phyloP scores from a whole-genome alignment of 1,140 invertebrate genomes.

The Pectinophora gossypiella region DNA sequence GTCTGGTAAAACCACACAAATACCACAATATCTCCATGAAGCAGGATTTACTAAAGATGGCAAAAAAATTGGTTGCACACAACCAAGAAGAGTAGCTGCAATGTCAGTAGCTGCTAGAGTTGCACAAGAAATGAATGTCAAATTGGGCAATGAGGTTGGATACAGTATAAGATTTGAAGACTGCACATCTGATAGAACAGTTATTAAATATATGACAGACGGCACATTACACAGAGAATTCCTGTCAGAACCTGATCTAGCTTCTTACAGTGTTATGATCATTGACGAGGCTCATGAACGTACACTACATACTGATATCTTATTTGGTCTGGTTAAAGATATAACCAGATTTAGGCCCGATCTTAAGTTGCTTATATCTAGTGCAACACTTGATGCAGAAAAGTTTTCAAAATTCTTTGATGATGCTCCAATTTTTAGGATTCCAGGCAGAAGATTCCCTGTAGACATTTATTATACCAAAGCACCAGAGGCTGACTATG shows the following conservation, averaged over 20 bases:
- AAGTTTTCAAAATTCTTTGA: constrained; percentile 99
- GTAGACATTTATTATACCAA: constrained; percentile 99
- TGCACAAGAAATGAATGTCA: constrained; percentile 99
- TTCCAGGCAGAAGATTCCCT: constrained; percentile 91
- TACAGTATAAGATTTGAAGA: constrained; percentile 99
- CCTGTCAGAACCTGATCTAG: constrained; percentile 96
- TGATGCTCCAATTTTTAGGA: constrained; percentile 97
- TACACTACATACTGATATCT: constrained; percentile 97
- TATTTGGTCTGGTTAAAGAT: constrained; percentile 99
- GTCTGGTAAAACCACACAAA: constrained; percentile 98
- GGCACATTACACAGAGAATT: constrained; percentile 98
- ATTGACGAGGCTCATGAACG: constrained; percentile 99
- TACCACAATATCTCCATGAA: constrained; percentile 97
- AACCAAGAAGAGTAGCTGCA: constrained; percentile 97
- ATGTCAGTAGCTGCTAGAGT: constrained; percentile 99
- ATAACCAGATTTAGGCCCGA: constrained; percentile 96
- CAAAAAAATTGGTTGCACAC: constrained; percentile 95
- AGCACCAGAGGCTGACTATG: constrained; percentile 98
- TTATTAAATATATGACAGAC: constrained; percentile 99
- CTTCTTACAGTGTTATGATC: constrained; percentile 97
- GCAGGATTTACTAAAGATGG: constrained; percentile 90
- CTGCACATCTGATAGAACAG: constrained; percentile 96
- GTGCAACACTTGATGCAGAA: constrained; percentile 97
- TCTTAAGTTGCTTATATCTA: constrained; percentile 97
- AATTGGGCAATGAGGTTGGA: constrained; percentile 98